Evolutionary conservation across 2,113 vertebrate species (phyloP).

Genomic region (Anolis sagrei): DNA sequence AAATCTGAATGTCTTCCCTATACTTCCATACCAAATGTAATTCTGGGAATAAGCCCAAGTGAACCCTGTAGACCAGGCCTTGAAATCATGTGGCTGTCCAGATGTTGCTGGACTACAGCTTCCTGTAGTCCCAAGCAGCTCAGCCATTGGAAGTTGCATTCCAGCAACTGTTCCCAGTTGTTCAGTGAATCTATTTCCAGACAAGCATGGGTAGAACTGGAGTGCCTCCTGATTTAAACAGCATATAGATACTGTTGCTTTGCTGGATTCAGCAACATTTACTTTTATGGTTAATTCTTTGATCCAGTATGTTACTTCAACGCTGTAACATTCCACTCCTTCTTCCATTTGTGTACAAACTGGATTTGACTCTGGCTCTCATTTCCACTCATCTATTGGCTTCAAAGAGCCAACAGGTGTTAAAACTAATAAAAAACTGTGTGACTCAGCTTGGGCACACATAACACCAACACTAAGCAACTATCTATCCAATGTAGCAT

Average conservation of each 20-base stretch:
- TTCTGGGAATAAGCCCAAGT: not conserved
- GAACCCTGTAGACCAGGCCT: not conserved
- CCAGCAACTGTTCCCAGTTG: no score
- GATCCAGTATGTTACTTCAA: not conserved
- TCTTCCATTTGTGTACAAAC: not conserved
- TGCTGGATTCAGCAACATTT: not conserved
- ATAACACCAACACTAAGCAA: slow-evolving; percentile 3
- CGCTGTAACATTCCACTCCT: not conserved
- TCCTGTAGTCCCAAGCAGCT: no score
- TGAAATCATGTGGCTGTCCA: no score
- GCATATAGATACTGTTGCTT: not conserved
- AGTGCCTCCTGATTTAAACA: not conserved
- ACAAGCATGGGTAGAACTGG: not conserved
- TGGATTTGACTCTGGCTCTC: not conserved
- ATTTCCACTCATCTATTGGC: not conserved
- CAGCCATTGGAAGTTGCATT: no score
- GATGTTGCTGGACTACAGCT: no score
- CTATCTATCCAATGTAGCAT: not conserved
- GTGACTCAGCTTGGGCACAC: not conserved
- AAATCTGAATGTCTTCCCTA: not conserved
- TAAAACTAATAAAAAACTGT: slow-evolving; percentile 21
- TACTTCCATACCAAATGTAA: not conserved
- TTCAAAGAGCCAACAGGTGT: slow-evolving; percentile 33
- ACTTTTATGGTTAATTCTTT: not conserved
- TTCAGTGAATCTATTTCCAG: not conserved